Base-by-base conservation (phyloP, 2,888 invertebrate genomes). In the Andrena flavipes region DNA sequence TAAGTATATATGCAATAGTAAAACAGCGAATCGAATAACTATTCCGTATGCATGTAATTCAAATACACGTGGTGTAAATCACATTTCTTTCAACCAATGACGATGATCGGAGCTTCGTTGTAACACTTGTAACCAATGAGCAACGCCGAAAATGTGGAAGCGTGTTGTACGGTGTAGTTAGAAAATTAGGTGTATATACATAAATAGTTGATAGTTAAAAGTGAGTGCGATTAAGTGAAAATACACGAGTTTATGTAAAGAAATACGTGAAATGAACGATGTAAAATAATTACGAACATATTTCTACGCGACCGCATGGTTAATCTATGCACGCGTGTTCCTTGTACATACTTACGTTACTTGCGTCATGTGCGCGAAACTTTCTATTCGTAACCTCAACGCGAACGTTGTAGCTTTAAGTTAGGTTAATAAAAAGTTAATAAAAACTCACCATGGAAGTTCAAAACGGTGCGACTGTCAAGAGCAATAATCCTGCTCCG, bases 401-500 rank as follows among this genome's bases (percentile, higher is more conserved):
- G n/a, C 35, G 29, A 33, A n/a, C 20, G 29, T 65, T 16, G 20
- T 48, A n/a, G 42, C 54, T n/a, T 13, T 29, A 16, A 26, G 23
- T 62, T 48, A 56, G 68, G 42, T 72, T 80, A 69, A 33, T 30
- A 26, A 72, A n/a, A 26, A 23, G 67, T 71, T 70, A 8, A 67
- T 54, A 6, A 20, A 20, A 68, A 65, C 29, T 20, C 1, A 76
- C 33, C 26, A 92, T 93, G 92, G 93, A 93, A 72, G 89, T 68
- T 77, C 92, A 91, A 88, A 88, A 85, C 59, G 77, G 76, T n/a
- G 74, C 88, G 16, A 71, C 89, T 48, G 83, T 89, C 6, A 94
- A 94, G 84, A 92, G 92, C 29, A 94, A 94, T 80, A 94, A 94
- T 91, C 95, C 96, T 16, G 95, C 96, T 65, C 97, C 97, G 16